Percentiles rank a stretch among this genome's conserved stretches.
Evolutionary conservation across 1,140 invertebrate genomes (phyloP).

Genomic region (Penaeus japonicus): DNA sequence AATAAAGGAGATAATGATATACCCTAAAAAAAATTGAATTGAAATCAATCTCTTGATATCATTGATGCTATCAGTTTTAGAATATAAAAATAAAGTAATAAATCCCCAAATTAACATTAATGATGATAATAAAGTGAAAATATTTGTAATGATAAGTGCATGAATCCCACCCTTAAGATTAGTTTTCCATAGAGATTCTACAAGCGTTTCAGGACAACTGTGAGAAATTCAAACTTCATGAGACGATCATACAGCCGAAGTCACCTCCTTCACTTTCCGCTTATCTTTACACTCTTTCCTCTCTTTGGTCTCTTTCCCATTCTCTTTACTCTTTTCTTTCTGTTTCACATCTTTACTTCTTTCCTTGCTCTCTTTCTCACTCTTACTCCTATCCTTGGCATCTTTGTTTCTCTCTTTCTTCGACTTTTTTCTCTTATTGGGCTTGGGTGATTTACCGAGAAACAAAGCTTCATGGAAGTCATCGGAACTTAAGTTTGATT

Average conservation of each 20-base stretch:
- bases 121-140: too few species aligned
- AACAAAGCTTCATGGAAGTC: conserved; percentile 72
- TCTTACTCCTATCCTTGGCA: conserved; percentile 44
- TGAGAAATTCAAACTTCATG: too few species aligned
- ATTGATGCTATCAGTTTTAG: too few species aligned
- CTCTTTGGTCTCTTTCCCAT: conserved; percentile 54
- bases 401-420: conserved; percentile 58
- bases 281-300: conserved; percentile 48
- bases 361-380: conserved; percentile 45
- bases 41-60: not conserved
- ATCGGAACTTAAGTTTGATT: conserved; percentile 71
- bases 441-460: conserved; percentile 68
- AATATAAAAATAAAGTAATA: too few species aligned
- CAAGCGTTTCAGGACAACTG: too few species aligned
- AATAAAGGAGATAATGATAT: not conserved
- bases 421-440: conserved; percentile 55
- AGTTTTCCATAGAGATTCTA: too few species aligned
- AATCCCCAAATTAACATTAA: too few species aligned
- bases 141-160: too few species aligned
- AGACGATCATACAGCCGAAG: conserved; percentile 27
- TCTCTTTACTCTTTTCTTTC: conserved; percentile 51
- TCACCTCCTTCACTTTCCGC: conserved; percentile 41
- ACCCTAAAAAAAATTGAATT: not conserved
- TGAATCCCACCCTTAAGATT: too few species aligned
- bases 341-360: conserved; percentile 29